phyloP scores from a whole-genome alignment of 1,140 invertebrate genomes.

The Campoletis sonorensis region DNA sequence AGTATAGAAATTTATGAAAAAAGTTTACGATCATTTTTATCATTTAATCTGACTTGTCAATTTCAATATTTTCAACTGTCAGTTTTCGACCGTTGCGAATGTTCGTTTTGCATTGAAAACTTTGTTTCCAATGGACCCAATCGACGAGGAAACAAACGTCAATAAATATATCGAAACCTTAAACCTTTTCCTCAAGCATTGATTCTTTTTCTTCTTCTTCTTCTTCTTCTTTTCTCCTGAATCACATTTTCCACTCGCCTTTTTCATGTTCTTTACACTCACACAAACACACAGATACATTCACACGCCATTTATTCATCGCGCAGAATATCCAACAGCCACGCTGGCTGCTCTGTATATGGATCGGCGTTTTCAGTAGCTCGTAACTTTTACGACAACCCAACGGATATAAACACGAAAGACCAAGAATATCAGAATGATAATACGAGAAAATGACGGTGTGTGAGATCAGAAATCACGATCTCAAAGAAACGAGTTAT shows the following conservation, averaged over 20 bases:
- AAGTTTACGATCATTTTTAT: background rate
- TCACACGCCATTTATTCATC: background rate
- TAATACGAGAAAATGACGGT: background rate
- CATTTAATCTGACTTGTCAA: too few relatives aligned
- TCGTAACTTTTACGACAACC: constrained; percentile 68
- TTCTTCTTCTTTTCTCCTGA: constrained; percentile 8
- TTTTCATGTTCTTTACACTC: constrained; percentile 42
- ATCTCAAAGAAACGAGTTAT: background rate
- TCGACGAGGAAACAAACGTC: constrained; percentile 34
- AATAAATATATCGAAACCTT: constrained; percentile 7
- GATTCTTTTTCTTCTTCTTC: constrained; percentile 12
- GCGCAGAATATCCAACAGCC: constrained; percentile 66
- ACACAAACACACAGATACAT: background rate
- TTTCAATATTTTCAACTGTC: too few relatives aligned
- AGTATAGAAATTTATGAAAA: background rate
- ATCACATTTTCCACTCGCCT: constrained; percentile 26
- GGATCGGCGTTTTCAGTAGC: constrained; percentile 71
- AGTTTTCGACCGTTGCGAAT: too few relatives aligned
- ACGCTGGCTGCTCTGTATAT: constrained; percentile 62
- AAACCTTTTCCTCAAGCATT: constrained; percentile 30
- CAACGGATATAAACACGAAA: constrained; percentile 48
- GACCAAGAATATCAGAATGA: background rate
- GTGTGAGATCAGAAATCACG: background rate
- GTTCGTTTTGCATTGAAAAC: background rate
- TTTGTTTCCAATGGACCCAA: constrained; percentile 22